Evolutionary conservation across 2,113 vertebrate species (phyloP).

Genomic region (Stigmatopora argus): DNA sequence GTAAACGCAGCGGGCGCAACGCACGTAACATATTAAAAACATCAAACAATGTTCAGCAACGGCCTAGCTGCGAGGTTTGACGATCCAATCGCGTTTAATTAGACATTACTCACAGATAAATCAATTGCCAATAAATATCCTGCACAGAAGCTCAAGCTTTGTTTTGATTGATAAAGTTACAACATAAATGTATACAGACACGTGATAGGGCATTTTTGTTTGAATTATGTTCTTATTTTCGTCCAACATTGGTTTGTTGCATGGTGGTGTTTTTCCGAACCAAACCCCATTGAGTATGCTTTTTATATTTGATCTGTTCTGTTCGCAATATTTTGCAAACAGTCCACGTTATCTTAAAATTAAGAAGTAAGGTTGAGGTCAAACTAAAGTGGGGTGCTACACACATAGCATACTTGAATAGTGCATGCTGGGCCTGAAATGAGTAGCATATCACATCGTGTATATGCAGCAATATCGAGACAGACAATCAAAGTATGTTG

Average conservation of each 20-base stretch:
- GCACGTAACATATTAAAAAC: conserved; percentile 30
- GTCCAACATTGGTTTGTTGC: background rate
- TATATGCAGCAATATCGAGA: background rate
- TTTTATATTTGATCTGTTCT: background rate
- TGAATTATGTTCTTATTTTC: background rate
- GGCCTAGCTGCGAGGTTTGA: conserved; percentile 15
- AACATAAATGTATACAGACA: background rate
- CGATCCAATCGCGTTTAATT: background rate
- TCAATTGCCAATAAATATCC: background rate
- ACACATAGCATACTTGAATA: background rate
- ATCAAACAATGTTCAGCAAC: conserved; percentile 40
- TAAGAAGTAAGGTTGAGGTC: background rate
- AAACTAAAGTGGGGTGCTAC: background rate
- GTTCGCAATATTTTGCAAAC: background rate
- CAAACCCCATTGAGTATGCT: background rate
- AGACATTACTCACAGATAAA: background rate
- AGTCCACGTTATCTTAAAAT: background rate
- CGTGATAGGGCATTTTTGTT: background rate
- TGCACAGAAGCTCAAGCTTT: background rate
- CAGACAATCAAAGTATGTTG: background rate
- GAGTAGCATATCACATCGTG: background rate
- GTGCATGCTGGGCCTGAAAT: background rate
- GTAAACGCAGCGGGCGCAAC: conserved; percentile 15
- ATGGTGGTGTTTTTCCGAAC: background rate
- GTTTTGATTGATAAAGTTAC: background rate